Percentiles rank a stretch among this genome's conserved stretches.
These are phyloP conservation scores for Rhincodon typus DNA, from an alignment of 2,797 vertebrate species.

Conservation along the genomic window DNA sequence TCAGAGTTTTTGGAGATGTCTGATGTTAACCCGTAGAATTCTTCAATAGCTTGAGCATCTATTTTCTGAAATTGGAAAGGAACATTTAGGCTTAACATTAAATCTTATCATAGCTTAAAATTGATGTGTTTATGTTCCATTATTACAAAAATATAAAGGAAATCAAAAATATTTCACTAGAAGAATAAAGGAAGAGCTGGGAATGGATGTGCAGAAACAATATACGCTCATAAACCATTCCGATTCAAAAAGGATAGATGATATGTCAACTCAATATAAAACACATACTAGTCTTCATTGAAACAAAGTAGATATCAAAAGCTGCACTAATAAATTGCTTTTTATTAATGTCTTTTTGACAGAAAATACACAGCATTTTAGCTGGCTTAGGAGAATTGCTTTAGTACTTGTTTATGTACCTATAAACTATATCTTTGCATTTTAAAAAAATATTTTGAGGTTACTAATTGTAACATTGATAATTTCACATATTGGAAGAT, in stretches of 20 bases:
- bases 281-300: neutral
- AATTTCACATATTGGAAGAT: neutral
- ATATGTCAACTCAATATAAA: neutral
- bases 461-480: neutral
- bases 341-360: neutral
- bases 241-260: neutral
- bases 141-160: neutral
- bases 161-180: neutral
- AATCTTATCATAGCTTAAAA: too few species aligned
- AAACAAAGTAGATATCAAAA: neutral
- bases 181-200: neutral
- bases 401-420: too few species aligned
- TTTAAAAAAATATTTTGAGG: neutral
- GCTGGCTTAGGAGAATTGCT: neutral
- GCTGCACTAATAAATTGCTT: neutral
- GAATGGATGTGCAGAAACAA: neutral
- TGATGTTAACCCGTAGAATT: conserved; percentile 96
- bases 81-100: neutral
- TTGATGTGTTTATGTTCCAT: neutral
- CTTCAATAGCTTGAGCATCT: conserved; percentile 95
- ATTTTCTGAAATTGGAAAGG: conserved; percentile 74
- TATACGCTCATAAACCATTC: neutral
- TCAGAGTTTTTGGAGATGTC: conserved; percentile 99
- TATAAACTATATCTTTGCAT: too few species aligned
- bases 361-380: neutral